phyloP scores from a whole-genome alignment of 2,797 vertebrate genomes.

The Phyllotis vaccarum region DNA sequence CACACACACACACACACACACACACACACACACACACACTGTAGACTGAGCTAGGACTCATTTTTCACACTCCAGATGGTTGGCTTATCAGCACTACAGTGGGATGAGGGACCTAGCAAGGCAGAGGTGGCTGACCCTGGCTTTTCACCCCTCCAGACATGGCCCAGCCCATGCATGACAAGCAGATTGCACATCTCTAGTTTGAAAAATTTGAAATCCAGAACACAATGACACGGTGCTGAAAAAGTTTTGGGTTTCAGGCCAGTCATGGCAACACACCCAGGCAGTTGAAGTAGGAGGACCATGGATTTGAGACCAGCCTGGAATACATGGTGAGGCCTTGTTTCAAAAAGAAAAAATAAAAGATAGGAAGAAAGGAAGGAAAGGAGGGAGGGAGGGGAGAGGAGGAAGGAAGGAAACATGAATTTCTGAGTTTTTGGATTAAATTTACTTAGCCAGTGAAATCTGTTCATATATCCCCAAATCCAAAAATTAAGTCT shows the following conservation, averaged over 20 bases:
- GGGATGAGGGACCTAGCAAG: neutral
- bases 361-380: neutral
- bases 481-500: neutral
- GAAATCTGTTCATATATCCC: neutral
- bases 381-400: no score
- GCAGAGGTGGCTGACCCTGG: no score
- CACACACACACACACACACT: neutral
- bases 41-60: neutral
- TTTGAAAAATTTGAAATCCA: neutral
- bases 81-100: fast-evolving
- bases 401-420: no score
- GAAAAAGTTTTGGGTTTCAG: neutral
- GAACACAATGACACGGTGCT: neutral
- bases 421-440: neutral
- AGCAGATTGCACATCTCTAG: neutral
- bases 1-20: neutral
- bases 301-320: no score
- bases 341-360: neutral
- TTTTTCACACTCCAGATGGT: neutral
- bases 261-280: neutral
- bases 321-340: neutral
- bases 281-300: neutral
- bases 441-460: neutral
- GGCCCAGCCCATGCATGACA: neutral
- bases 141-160: neutral